Percentiles rank a stretch among this genome's conserved stretches.
Conservation (phyloP, 2,888 invertebrate genomes). For the Ypsolopha scabrella region DNA sequence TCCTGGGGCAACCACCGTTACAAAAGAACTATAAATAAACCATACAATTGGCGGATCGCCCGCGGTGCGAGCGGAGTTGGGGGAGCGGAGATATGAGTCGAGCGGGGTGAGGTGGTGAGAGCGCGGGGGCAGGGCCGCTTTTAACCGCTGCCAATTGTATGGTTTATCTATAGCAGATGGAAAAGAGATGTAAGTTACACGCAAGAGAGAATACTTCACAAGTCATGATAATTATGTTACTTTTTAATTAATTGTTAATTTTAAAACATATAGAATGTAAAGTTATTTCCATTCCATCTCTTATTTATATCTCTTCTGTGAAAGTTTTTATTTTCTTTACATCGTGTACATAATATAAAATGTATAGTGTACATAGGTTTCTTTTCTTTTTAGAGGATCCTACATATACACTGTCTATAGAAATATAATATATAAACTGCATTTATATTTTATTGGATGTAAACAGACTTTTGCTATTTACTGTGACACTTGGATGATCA, state of each 20-base stretch:
- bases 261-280: slow-evolving; percentile 7
- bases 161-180: neutral
- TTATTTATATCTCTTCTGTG: slow-evolving; percentile 4
- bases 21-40: too few species aligned
- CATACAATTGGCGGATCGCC: too few species aligned
- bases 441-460: slow-evolving; percentile 38
- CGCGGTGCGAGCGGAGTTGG: too few species aligned
- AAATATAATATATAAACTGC: slow-evolving; percentile 36
- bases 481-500: too few species aligned
- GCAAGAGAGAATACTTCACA: too few species aligned
- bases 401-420: neutral
- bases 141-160: neutral
- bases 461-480: neutral
- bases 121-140: too few species aligned
- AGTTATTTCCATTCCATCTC: slow-evolving; percentile 21
- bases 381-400: neutral
- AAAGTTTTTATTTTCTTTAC: neutral
- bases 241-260: slow-evolving; percentile 3
- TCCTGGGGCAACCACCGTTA: too few species aligned
- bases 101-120: too few species aligned
- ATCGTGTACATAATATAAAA: neutral
- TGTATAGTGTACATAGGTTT: neutral
- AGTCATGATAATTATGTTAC: slow-evolving; percentile 5
- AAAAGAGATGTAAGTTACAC: too few species aligned
- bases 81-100: too few species aligned